Evolutionary conservation across 2,888 invertebrate species (phyloP), one percentile per base, ranked within the genome.

Genomic region (Steinernema carpocapsae): DNA sequence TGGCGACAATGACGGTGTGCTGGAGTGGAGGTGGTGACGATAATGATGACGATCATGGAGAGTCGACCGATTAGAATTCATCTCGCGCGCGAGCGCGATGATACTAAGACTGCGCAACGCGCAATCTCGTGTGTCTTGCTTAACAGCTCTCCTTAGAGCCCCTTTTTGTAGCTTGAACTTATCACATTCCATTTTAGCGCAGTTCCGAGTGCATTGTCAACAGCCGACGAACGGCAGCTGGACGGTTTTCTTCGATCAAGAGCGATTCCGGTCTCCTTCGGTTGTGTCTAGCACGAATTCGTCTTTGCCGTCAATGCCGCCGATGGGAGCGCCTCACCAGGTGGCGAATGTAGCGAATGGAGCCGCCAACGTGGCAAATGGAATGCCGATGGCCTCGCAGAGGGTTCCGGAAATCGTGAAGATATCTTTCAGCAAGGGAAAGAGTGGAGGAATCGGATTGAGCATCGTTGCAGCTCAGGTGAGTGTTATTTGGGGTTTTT

Each of bases 401-500:
- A 6, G 51, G 26, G 45, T 32, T 32, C 37, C 52, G 0, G 51
- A 74, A 71, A 51, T 71, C 19, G 64, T 73, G n/a, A 42, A 56
- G 70, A 71, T 71, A 32, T 52, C 71, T 14, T 51, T 75, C 72
- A 26, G 97, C 79, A 93, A 94, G 88, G 97, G 97, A 90, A 94
- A 94, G 86, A 92, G 93, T 78, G 80, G 97, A 78, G 97, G 97
- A 79, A 96, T 99, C 93, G 99, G 99, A 14, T 91, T 99, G 84
- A 97, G 96, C 87, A 99, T 99, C 85, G 97, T 99, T 2, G 97
- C 97, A 12, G 97, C 97, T 32, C 95, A 95, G 91, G 93, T 93
- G 87, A 86, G 88, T 48, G 14, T 4, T 48, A 19, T 48, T 17
- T 48, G 37, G 3, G 37, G 37, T 37, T 37, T 37, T 3, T 6